phyloP scores from a whole-genome alignment of 1,140 invertebrate genomes.

The Drosophila bocki region DNA sequence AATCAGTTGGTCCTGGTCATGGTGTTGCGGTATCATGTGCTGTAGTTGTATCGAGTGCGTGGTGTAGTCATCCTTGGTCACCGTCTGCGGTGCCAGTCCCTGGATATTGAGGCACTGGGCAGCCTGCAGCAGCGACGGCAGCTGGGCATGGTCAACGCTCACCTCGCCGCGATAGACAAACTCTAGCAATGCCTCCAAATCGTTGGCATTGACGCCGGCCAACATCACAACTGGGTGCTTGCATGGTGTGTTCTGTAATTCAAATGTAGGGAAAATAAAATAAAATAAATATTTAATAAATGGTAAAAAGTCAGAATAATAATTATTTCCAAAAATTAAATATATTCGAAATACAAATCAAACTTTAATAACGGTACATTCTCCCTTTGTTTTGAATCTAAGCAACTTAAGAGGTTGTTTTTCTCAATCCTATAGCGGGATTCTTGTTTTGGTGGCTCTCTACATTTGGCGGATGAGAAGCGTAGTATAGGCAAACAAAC shows the following conservation, averaged over 20 bases:
- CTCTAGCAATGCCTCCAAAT: constrained; percentile 88
- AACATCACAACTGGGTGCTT: constrained; percentile 89
- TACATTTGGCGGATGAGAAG: constrained; percentile 13
- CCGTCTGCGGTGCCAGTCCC: constrained; percentile 86
- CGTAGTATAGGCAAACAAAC: constrained; percentile 17
- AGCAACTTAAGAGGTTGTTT: no score
- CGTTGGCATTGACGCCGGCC: constrained; percentile 88
- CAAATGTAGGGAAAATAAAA: neutral
- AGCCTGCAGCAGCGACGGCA: constrained; percentile 88
- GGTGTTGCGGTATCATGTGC: constrained; percentile 84
- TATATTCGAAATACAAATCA: neutral
- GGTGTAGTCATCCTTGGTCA: constrained; percentile 84
- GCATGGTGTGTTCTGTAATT: constrained; percentile 87
- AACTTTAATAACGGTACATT: no score
- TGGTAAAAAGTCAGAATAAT: no score
- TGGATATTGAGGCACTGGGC: constrained; percentile 88
- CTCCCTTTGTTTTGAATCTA: neutral
- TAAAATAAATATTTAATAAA: no score
- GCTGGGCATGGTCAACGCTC: constrained; percentile 87
- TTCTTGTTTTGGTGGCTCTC: constrained; percentile 8
- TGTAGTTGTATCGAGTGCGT: constrained; percentile 86
- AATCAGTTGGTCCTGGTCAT: constrained; percentile 84
- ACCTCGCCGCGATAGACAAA: constrained; percentile 89
- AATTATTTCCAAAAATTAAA: neutral
- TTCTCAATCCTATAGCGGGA: constrained; percentile 5